Evolutionary conservation across 2,888 invertebrate species (phyloP), one percentile per base, ranked within the genome.

Genomic region (Drosophila paracracens): DNA sequence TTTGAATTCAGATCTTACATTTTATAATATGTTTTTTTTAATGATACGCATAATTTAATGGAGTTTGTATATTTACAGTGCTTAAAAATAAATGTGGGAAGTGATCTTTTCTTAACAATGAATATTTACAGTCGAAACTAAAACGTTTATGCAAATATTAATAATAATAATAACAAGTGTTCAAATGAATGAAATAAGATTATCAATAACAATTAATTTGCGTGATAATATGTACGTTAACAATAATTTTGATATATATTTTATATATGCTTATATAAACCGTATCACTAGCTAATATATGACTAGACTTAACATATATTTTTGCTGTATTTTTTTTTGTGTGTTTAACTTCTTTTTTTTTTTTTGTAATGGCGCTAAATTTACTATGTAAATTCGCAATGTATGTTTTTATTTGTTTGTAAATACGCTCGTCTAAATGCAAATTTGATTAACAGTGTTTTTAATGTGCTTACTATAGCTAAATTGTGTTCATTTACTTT

Each of bases 381-480:
- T 89, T 89, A 82, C 86, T 88, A 78, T 75, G 91, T 91, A 91
- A 90, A 89, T 84, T 88, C 83, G 82, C 89, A 82, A 80, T 71
- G 65, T 76, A 59, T 62, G 36, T 54, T 50, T 66, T n/a, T 65
- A 40, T 56, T 35, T 71, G 27, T 71, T 40, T 78, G 52, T 76
- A 63, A 82, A 77, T 79, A 81, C 69, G 78, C 75, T 82, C 78
- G 75, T 75, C 82, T 88, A 90, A 87, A 90, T 91, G 85, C 87
- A 91, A 90, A 90, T 87, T 89, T 90, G 91, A 91, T 91, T 87
- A 91, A 91, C 91, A 83, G 76, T 81, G 54, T 73, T 53, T 59
- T 69, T 73, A 21, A 58, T 61, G 73, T 50, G 18, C 35, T 71
- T 76, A 51, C 54, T 73, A 73, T 70, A 71, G 80, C 74, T 67